Conservation (phyloP, 2,797 vertebrate species). For the Lagodon rhomboides region DNA sequence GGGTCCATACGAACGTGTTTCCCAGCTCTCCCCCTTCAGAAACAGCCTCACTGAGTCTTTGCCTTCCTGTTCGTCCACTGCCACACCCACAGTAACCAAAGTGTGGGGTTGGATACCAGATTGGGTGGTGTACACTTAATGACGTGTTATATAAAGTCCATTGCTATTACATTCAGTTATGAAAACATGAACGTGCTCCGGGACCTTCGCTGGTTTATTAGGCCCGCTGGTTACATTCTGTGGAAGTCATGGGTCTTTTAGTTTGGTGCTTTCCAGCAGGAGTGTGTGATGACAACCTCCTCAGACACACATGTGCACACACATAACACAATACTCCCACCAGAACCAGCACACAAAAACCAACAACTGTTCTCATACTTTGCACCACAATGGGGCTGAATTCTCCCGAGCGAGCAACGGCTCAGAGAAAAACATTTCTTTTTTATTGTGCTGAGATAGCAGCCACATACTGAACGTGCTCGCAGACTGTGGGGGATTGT, state of each 20-base stretch:
- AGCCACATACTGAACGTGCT: conserved; percentile 44
- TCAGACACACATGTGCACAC: conserved; percentile 19
- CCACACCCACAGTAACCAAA: background rate
- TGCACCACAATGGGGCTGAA: conserved; percentile 16
- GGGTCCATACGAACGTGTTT: conserved; percentile 1
- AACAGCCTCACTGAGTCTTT: conserved; percentile 4
- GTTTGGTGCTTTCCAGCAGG: background rate
- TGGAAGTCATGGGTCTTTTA: background rate
- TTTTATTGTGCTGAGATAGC: conserved; percentile 36
- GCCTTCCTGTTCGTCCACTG: conserved; percentile 9
- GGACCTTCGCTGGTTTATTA: conserved; percentile 37
- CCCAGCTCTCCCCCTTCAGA: conserved; percentile 8
- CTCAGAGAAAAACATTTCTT: conserved; percentile 31
- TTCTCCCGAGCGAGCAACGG: conserved; percentile 33
- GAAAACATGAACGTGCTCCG: conserved; percentile 49
- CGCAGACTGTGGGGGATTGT: background rate
- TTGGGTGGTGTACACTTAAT: conserved; percentile 35
- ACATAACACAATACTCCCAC: conserved; percentile 35
- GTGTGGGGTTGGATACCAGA: conserved; percentile 13
- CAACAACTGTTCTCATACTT: conserved; percentile 42
- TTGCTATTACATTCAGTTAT: conserved; percentile 31
- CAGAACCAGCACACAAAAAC: conserved; percentile 32
- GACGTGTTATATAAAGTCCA: conserved; percentile 36
- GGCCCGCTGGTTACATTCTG: conserved; percentile 42
- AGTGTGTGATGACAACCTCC: conserved; percentile 48